Conservation (phyloP, 2,797 vertebrate species). For the Galagoides demidoff region DNA sequence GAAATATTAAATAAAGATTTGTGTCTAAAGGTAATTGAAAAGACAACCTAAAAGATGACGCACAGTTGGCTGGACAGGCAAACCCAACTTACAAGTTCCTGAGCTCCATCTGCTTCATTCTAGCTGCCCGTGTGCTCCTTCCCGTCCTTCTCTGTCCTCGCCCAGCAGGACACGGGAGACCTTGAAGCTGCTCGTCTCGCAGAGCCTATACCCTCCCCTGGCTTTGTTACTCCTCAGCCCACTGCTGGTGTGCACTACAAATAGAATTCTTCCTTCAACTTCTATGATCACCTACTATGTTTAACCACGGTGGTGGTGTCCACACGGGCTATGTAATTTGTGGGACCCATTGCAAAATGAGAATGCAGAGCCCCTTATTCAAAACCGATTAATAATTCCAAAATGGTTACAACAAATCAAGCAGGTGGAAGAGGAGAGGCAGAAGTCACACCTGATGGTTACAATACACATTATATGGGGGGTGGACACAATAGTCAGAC, state of each 20-base stretch:
- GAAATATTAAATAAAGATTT: slow-evolving; percentile 1
- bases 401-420: not conserved
- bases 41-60: not conserved
- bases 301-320: not conserved
- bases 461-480: too few relatives aligned
- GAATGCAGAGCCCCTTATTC: not conserved
- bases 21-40: slow-evolving; percentile 27
- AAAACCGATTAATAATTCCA: not conserved
- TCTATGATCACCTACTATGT: not conserved
- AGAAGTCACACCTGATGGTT: too few relatives aligned
- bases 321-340: not conserved
- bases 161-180: not conserved
- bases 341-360: not conserved
- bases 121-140: not conserved
- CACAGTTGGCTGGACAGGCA: not conserved
- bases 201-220: not conserved
- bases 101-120: not conserved
- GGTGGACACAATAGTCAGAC: too few relatives aligned
- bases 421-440: too few relatives aligned
- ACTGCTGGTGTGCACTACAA: not conserved
- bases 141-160: not conserved
- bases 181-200: not conserved
- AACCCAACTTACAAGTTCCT: not conserved
- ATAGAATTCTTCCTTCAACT: not conserved
- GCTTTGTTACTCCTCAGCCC: not conserved